phyloP scores from a whole-genome alignment of 2,888 invertebrate species.

The Linyphia triangularis region DNA sequence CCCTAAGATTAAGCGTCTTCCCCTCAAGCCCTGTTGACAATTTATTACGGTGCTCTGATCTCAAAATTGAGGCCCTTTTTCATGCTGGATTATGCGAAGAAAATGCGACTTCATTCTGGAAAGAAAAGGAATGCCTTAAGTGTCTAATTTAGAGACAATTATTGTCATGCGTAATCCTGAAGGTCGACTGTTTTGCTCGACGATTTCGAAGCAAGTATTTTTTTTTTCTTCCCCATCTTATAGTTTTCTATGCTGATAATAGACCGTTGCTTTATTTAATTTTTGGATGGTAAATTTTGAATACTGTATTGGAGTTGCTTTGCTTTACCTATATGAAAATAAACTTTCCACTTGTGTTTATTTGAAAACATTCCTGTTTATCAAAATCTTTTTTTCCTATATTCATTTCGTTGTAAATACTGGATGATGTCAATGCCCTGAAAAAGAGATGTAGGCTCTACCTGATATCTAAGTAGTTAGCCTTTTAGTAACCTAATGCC shows the following conservation, averaged over 20 bases:
- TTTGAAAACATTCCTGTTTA: background rate
- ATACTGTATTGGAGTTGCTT: background rate
- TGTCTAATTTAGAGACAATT: background rate
- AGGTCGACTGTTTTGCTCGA: background rate
- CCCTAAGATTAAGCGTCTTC: conserved; percentile 21
- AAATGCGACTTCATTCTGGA: background rate
- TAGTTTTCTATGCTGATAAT: background rate
- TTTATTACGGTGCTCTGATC: conserved; percentile 40
- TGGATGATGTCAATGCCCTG: background rate
- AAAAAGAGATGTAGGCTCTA: background rate
- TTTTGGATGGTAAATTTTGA: background rate
- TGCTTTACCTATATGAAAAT: background rate
- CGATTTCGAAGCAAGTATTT: background rate
- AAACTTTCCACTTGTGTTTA: background rate
- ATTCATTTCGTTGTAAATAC: background rate
- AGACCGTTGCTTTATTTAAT: background rate
- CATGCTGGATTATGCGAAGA: background rate
- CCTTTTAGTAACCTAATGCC: too few relatives aligned
- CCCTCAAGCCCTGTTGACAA: conserved; percentile 17
- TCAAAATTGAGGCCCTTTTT: conserved; percentile 29
- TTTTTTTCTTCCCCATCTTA: background rate
- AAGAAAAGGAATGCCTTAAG: background rate
- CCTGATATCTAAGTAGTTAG: too few relatives aligned
- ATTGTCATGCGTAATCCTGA: conserved; percentile 6
- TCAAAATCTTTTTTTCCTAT: background rate